Conservation (phyloP, 2,888 invertebrate species). For the Dynastes grantii region DNA sequence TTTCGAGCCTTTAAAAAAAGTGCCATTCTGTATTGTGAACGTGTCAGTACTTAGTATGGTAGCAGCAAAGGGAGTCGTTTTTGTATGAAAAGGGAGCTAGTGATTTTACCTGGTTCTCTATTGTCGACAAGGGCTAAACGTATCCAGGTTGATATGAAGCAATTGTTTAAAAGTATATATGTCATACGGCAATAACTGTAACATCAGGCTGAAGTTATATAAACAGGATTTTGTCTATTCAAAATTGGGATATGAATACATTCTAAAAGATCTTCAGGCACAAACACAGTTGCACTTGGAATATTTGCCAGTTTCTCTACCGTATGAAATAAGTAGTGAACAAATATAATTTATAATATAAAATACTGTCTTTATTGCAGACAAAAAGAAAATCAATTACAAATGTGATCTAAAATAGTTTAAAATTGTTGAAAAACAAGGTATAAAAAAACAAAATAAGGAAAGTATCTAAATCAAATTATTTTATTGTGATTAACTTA, state of each 20-base stretch:
- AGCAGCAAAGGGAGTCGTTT: slow-evolving; percentile 67
- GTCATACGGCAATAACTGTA: slow-evolving; percentile 55
- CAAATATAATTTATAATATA: too few relatives aligned
- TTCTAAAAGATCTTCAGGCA: not conserved
- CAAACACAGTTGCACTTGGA: not conserved
- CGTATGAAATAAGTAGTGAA: not conserved
- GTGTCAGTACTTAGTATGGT: slow-evolving; percentile 70
- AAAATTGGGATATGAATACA: slow-evolving; percentile 38
- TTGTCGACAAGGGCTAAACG: slow-evolving; percentile 61
- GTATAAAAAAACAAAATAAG: too few relatives aligned
- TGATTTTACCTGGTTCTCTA: slow-evolving; percentile 67
- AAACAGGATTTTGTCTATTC: slow-evolving; percentile 47
- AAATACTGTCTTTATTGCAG: too few relatives aligned
- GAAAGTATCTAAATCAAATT: too few relatives aligned
- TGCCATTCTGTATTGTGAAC: slow-evolving; percentile 68
- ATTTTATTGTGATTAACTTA: too few relatives aligned
- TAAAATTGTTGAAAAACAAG: too few relatives aligned
- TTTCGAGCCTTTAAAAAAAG: slow-evolving; percentile 64
- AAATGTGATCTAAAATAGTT: too few relatives aligned
- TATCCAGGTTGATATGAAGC: slow-evolving; percentile 61
- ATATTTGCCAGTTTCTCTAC: not conserved
- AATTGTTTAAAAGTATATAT: slow-evolving; percentile 57
- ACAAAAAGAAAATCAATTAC: too few relatives aligned
- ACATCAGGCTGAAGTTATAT: slow-evolving; percentile 53
- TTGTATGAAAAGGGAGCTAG: slow-evolving; percentile 62